Base-by-base conservation (phyloP, 2,888 invertebrate species). In the Sthenelais limicola region DNA sequence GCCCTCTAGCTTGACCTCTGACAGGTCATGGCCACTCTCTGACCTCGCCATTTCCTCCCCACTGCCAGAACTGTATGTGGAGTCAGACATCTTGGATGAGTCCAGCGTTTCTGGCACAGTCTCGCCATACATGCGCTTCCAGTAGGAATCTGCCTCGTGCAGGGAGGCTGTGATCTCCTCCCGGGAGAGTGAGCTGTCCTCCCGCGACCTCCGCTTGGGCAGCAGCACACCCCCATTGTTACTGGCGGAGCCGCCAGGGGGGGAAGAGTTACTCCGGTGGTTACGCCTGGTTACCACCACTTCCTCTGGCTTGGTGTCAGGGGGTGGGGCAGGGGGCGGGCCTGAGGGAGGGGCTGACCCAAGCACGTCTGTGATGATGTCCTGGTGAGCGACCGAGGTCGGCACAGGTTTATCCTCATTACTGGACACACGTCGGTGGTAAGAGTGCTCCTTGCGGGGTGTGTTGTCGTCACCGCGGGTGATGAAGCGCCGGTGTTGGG, bases 31-130 rank as follows among this genome's bases (percentile, higher is more conserved):
- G 21, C 58, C 69, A 49, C 67, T 70, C 48, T 77, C 77, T 1
- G 76, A 73, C 21, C 71, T 62, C 0, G 77, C 77, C 77, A 77
- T 77, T 54, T 77, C 77, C 72, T 77, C 77, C 24, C 77, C 77
- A 28, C 77, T 78, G 0, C 77, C 77, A 33, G 76, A 77, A 68
- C 74, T 73, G 67, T 76, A 73, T 3, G 74, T 77, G 54, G 74
- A 74, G 21, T 77, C 77, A 7, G 73, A 74, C 76, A 77, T 73
- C 49, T 54, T 70, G n/a, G 51, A 35, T 18, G 56, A 35, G 21
- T 73, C 77, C 15, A 54, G 28, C 2, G 38, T 62, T 12, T 70
- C 68, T 15, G 38, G 58, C 7, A 69, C 26, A 9, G 54, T 56
- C 35, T 72, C 74, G 0, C 72, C 77, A 28, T 72, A 66, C 28